Evolutionary conservation across 1,140 invertebrate genomes (phyloP).

Genomic region (Coptotermes formosanus): DNA sequence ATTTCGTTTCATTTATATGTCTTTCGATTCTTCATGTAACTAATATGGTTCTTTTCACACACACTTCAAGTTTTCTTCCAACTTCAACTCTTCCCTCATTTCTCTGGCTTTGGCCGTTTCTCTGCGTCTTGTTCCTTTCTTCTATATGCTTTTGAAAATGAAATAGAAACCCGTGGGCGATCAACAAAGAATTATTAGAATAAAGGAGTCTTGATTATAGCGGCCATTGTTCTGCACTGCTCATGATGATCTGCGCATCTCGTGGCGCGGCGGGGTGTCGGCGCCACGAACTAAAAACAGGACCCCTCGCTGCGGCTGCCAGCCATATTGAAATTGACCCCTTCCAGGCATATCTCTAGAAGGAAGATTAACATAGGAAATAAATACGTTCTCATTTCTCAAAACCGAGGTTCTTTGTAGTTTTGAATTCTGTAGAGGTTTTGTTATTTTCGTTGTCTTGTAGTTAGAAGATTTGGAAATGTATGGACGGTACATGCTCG

Average conservation of each 20-base stretch:
- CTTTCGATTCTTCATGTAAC: neutral
- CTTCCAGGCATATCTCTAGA: neutral
- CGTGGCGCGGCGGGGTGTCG: conserved; percentile 1
- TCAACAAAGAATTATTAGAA: conserved; percentile 17
- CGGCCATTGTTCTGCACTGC: conserved; percentile 16
- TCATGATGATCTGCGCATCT: conserved; percentile 17
- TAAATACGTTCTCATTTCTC: conserved; percentile 19
- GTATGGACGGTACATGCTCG: neutral
- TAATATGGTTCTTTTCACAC: neutral
- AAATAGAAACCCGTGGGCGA: conserved; percentile 16
- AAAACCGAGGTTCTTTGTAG: neutral
- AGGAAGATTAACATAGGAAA: conserved; percentile 11
- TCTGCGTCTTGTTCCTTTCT: neutral
- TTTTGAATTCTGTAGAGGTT: neutral
- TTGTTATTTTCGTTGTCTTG: neutral
- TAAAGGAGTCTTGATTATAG: conserved; percentile 13
- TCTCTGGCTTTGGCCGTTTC: neutral
- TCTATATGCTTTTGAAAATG: conserved; percentile 6
- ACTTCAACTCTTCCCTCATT: neutral
- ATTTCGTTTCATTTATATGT: neutral
- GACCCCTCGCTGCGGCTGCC: conserved; percentile 3
- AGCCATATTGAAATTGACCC: conserved; percentile 18
- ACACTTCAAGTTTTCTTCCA: neutral
- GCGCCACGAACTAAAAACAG: conserved; percentile 14
- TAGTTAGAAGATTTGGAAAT: neutral